Percentiles rank a stretch among this genome's conserved stretches.
These are phyloP conservation scores for Sebastes nivosus DNA, from an alignment of 2,797 vertebrate species.

Conservation along the genomic window DNA sequence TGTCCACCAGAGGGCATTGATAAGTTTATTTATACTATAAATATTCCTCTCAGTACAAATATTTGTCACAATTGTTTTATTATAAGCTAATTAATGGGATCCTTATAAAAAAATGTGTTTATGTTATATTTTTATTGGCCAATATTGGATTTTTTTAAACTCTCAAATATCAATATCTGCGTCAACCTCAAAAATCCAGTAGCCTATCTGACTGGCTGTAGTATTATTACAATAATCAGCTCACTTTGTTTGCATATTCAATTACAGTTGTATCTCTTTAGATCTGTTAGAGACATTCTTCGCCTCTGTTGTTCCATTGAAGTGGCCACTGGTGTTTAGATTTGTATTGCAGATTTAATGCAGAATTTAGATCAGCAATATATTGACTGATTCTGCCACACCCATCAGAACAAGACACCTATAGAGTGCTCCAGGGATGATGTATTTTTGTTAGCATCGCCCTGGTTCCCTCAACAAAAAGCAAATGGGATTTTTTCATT, in stretches of 20 bases:
- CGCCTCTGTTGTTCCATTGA: background rate
- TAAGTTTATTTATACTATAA: background rate
- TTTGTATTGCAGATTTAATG: background rate
- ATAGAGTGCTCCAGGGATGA: too few species aligned
- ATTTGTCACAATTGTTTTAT: background rate
- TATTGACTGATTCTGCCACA: background rate
- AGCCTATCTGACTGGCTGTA: background rate
- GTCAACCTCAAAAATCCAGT: background rate
- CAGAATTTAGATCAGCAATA: background rate
- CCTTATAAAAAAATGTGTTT: background rate
- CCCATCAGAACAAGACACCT: background rate
- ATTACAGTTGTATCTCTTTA: background rate
- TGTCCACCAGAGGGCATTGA: slow-evolving; percentile 7
- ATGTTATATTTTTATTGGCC: background rate
- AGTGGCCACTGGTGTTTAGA: background rate
- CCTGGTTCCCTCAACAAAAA: too few species aligned
- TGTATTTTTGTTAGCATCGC: too few species aligned
- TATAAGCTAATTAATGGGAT: background rate
- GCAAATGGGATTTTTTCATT: too few species aligned
- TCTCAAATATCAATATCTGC: too few species aligned
- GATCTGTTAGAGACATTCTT: background rate
- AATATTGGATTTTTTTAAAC: too few species aligned
- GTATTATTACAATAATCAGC: background rate
- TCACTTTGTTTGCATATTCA: background rate
- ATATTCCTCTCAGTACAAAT: background rate